Evolutionary conservation across 1,140 invertebrate species (phyloP).

Genomic region (Latrodectus geometricus): DNA sequence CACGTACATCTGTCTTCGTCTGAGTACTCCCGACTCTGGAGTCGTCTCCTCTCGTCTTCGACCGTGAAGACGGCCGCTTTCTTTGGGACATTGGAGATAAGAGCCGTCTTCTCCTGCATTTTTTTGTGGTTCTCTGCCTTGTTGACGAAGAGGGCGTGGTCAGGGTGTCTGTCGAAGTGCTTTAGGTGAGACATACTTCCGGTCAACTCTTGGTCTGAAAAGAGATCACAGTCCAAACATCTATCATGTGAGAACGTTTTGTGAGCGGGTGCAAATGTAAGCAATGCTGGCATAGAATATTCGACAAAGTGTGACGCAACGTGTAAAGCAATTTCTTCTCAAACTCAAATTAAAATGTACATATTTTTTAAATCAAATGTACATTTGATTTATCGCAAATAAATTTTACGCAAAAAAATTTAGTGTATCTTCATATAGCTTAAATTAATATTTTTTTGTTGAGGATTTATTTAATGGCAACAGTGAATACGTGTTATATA

Average conservation of each 20-base stretch:
- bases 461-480: too few relatives aligned
- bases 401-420: too few relatives aligned
- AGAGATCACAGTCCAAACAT: background rate
- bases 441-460: too few relatives aligned
- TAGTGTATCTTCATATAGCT: too few relatives aligned
- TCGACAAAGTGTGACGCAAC: too few relatives aligned
- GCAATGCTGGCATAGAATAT: too few relatives aligned
- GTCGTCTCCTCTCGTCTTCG: conserved; percentile 8
- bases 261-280: too few relatives aligned
- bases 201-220: conserved; percentile 23
- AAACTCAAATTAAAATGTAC: too few relatives aligned
- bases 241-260: background rate
- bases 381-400: too few relatives aligned
- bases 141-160: conserved; percentile 21
- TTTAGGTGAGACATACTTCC: background rate
- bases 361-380: too few relatives aligned
- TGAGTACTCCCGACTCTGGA: background rate
- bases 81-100: background rate
- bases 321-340: too few relatives aligned
- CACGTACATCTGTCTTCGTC: conserved; percentile 31
- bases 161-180: conserved; percentile 13
- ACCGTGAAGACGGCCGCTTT: conserved; percentile 23
- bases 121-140: conserved; percentile 34
- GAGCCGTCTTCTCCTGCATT: conserved; percentile 42
- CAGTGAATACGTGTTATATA: too few relatives aligned